phyloP scores from a whole-genome alignment of 1,140 invertebrate species.

The Lineus longissimus region DNA sequence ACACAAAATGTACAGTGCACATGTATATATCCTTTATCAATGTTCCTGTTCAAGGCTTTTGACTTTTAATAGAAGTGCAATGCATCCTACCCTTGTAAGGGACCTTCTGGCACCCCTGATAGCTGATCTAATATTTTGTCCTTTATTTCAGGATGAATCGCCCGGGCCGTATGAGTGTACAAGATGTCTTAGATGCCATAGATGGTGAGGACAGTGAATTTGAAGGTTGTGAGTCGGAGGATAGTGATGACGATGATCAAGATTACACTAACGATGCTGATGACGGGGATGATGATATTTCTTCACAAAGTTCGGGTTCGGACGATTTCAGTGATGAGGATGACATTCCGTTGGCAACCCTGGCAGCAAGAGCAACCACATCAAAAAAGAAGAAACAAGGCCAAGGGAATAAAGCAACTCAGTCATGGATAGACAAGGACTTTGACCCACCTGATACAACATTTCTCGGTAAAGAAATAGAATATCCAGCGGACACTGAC shows the following conservation, averaged over 20 bases:
- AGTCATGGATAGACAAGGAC: background rate
- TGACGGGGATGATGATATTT: background rate
- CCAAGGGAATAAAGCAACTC: background rate
- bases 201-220: background rate
- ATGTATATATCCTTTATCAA: too few relatives aligned
- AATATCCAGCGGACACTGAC: background rate
- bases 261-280: background rate
- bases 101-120: too few relatives aligned
- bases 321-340: background rate
- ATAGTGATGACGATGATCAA: background rate
- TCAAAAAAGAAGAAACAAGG: background rate
- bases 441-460: background rate
- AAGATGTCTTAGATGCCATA: background rate
- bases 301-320: too few relatives aligned
- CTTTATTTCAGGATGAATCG: too few relatives aligned
- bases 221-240: too few relatives aligned
- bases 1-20: too few relatives aligned
- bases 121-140: too few relatives aligned
- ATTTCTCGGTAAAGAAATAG: background rate
- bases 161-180: too few relatives aligned
- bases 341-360: background rate
- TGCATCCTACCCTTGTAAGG: too few relatives aligned
- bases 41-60: too few relatives aligned
- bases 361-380: background rate
- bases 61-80: too few relatives aligned